These are phyloP conservation scores for Melitaea cinxia DNA, from an alignment of 1,140 invertebrate genomes.

Conservation along the genomic window DNA sequence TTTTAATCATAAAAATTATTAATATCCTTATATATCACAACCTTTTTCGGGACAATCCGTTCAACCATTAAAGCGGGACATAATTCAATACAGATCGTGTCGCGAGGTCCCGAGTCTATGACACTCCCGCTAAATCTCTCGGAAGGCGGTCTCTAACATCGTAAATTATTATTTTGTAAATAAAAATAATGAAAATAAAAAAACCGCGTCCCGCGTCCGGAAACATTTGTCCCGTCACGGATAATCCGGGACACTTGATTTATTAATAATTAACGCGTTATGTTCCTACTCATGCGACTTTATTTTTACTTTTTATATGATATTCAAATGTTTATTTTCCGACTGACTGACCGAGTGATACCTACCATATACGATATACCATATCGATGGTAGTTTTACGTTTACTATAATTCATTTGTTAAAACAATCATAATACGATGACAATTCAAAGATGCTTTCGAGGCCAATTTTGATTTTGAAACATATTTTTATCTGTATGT, in stretches of 20 bases:
- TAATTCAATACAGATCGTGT: slow-evolving; percentile 67
- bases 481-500: no score
- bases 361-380: no score
- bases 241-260: slow-evolving; percentile 68
- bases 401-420: no score
- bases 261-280: slow-evolving; percentile 70
- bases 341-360: background rate
- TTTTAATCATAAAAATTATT: slow-evolving; percentile 54
- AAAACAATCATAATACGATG: no score
- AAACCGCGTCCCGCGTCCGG: slow-evolving; percentile 58
- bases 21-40: slow-evolving; percentile 53
- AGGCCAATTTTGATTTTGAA: no score
- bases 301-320: background rate
- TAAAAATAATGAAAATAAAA: slow-evolving; percentile 75
- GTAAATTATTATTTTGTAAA: slow-evolving; percentile 75
- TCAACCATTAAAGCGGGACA: slow-evolving; percentile 60
- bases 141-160: slow-evolving; percentile 63
- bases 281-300: background rate
- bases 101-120: slow-evolving; percentile 60
- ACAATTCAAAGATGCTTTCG: no score
- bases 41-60: slow-evolving; percentile 49
- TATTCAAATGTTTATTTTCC: background rate
- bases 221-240: slow-evolving; percentile 71
- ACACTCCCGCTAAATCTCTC: slow-evolving; percentile 73
- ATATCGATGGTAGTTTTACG: no score